Percentiles rank a stretch among this genome's conserved stretches.
phyloP scores from a whole-genome alignment of 2,797 vertebrate genomes.

The Gila robusta region DNA sequence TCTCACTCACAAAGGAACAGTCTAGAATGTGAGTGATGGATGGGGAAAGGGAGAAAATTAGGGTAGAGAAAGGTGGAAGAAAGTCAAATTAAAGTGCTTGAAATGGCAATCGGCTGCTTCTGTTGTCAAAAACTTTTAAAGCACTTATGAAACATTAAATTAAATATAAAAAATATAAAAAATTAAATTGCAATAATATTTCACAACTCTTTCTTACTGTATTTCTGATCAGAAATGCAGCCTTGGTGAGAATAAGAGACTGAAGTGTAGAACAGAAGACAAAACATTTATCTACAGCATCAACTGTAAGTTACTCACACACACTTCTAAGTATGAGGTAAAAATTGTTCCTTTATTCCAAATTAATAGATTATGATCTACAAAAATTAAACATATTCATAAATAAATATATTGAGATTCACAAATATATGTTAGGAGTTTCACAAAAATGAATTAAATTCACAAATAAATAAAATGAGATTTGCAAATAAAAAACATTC shows the following conservation, averaged over 20 bases:
- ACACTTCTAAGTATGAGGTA: not conserved
- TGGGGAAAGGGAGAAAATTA: not conserved
- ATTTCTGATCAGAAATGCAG: not conserved
- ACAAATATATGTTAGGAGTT: not conserved
- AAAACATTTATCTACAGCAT: slow-evolving; percentile 1
- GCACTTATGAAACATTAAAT: not conserved
- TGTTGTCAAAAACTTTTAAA: not conserved
- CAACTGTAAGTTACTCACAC: not conserved
- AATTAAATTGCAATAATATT: not conserved
- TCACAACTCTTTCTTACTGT: not conserved
- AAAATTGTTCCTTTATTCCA: not conserved
- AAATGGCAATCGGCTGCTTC: slow-evolving; percentile 1
- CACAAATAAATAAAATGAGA: not conserved
- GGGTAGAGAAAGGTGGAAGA: not conserved
- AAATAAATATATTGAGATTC: too few species aligned
- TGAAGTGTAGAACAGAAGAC: not conserved
- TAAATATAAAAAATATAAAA: not conserved
- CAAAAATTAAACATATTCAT: too few species aligned
- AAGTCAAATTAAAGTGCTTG: slow-evolving; percentile 24
- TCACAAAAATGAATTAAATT: not conserved
- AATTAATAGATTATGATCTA: too few species aligned
- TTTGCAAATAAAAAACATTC: not conserved
- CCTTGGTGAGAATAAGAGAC: not conserved
- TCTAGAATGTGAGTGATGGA: slow-evolving; percentile 1
- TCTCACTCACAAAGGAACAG: slow-evolving; percentile 50